Base-by-base conservation (phyloP, 1,140 invertebrate species). In the Drosophila nigromelanica region DNA sequence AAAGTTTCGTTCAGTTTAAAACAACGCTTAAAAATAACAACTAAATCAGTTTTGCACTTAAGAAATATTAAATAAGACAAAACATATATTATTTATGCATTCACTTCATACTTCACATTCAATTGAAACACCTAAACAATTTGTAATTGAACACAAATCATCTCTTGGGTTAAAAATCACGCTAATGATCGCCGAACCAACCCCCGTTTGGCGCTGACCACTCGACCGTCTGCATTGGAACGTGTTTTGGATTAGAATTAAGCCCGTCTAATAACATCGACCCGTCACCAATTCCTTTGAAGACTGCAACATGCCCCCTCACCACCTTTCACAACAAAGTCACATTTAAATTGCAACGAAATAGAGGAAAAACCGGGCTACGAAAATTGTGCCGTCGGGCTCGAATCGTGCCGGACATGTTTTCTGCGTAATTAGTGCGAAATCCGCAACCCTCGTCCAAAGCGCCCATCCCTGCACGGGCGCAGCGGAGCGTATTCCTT, bases 361-460 rank as follows among this genome's bases (percentile, higher is more conserved):
- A 63, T 21, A 30, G 43, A 61, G 33, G 61, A 60, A 68, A 81
- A 73, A 59, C 48, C 42, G 45, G 27, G 10, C 66, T 8, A 35
- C 0, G 33, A 78, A 82, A 77, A 37, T 12, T 8, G 27, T 51
- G 48, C 48, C 27, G 10, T 7, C 2, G 27, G 48, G 48, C 43
- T 33, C 33, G 15, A 47, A 24, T 51, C 67, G 60, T 18, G 70
- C 70, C 43, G 66, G 67, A 78, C 81, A 87, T 81, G 71, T 69
- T 86, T 81, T 78, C 78, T 87, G 82, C 75, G 82, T 86, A 86
- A 86, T 86, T 86, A 86, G 82, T 86, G 82, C 81, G 78, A 66
- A 76, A 33, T 35, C 54, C 60, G 54, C 8, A 35, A 27, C 27
- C 27, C 27, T 27, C 27, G 5, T 27, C 5, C 27, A 5, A 14